A percentile compares a stretch with the other conserved stretches of the same genome.
Evolutionary conservation across 1,140 invertebrate genomes (phyloP).

Genomic region (Drosophila tani): DNA sequence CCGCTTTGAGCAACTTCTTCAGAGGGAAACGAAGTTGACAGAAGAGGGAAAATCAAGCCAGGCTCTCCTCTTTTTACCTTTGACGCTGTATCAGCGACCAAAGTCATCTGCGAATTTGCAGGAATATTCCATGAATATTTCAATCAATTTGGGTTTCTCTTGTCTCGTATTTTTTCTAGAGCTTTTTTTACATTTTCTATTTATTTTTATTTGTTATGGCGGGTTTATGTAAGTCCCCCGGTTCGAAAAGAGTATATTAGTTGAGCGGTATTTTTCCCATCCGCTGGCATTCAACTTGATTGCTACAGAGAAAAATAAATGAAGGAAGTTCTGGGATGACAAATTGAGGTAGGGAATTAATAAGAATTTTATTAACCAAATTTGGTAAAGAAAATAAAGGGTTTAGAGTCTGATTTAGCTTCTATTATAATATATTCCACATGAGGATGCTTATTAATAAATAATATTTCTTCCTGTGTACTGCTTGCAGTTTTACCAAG

Average conservation of each 20-base stretch:
- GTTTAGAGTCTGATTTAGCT: too few relatives aligned
- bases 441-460: too few relatives aligned
- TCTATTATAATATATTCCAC: too few relatives aligned
- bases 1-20: conserved; percentile 20
- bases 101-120: conserved; percentile 43
- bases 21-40: conserved; percentile 36
- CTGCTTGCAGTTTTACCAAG: not conserved
- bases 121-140: conserved; percentile 49
- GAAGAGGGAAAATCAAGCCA: conserved; percentile 30
- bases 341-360: not conserved
- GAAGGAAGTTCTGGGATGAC: not conserved
- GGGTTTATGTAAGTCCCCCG: conserved; percentile 16
- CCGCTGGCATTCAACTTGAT: conserved; percentile 18
- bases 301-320: not conserved
- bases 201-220: not conserved
- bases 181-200: not conserved
- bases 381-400: too few relatives aligned
- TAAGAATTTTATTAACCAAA: not conserved
- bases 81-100: conserved; percentile 12
- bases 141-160: conserved; percentile 40
- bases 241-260: conserved; percentile 30
- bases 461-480: conserved; percentile 1
- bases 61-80: conserved; percentile 2
- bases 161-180: not conserved
- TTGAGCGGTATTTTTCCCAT: conserved; percentile 26